A percentile compares a stretch with the other conserved stretches of the same genome.
Conservation (phyloP, 1,140 invertebrate genomes). For the Drosophila lacteicornis region DNA sequence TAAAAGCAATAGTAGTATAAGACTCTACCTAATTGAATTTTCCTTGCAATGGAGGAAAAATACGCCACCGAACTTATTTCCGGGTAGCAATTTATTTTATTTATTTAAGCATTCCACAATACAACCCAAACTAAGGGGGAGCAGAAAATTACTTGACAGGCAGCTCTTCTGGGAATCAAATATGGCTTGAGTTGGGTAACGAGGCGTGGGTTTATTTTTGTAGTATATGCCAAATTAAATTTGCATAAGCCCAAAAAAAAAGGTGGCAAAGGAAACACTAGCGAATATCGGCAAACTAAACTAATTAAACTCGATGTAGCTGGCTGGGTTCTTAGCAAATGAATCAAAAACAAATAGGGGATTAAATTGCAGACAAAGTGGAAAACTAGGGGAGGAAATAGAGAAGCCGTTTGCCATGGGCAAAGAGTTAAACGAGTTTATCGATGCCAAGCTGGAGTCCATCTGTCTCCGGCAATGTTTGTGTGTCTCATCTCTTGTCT, state of each 20-base stretch:
- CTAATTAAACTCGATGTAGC: constrained; percentile 52
- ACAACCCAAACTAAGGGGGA: background rate
- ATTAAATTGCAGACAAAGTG: constrained; percentile 37
- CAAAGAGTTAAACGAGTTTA: constrained; percentile 10
- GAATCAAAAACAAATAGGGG: constrained; percentile 53
- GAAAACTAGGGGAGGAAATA: background rate
- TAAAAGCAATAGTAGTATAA: constrained; percentile 10
- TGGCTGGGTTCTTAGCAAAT: constrained; percentile 13
- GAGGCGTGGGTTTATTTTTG: constrained; percentile 10
- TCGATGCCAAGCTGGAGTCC: constrained; percentile 25
- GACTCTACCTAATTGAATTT: constrained; percentile 41
- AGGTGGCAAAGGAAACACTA: background rate
- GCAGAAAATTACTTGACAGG: constrained; percentile 5
- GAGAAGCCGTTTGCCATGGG: constrained; percentile 25
- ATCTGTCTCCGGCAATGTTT: constrained; percentile 18
- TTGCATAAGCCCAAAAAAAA: constrained; percentile 11
- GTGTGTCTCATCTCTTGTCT: constrained; percentile 10
- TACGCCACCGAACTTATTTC: constrained; percentile 30
- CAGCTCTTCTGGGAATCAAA: constrained; percentile 4
- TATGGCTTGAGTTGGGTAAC: background rate
- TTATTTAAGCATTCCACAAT: constrained; percentile 1
- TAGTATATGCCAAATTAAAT: constrained; percentile 28
- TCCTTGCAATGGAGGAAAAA: constrained; percentile 5
- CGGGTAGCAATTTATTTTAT: constrained; percentile 13
- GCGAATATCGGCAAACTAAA: constrained; percentile 11